Conservation (phyloP, 1,140 invertebrate species). For the Tetramorium simillimum region DNA sequence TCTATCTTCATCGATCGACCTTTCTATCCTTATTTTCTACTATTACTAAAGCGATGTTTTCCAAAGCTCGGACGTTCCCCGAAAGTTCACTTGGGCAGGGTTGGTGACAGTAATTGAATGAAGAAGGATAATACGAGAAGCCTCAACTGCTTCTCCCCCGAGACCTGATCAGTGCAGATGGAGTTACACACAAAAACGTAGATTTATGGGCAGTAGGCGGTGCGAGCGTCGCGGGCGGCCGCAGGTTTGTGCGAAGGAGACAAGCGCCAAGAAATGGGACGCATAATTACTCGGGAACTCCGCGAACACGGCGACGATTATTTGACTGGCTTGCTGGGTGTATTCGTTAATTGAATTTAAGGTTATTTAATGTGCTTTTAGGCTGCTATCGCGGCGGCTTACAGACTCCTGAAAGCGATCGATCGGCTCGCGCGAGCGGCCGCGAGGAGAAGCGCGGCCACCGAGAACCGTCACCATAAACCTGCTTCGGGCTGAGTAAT, state of each 20-base stretch:
- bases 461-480: slow-evolving; percentile 71
- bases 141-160: slow-evolving; percentile 66
- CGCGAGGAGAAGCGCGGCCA: slow-evolving; percentile 24
- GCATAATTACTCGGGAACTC: slow-evolving; percentile 82
- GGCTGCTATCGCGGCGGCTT: slow-evolving; percentile 68
- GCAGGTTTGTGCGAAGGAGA: not conserved
- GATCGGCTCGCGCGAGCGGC: slow-evolving; percentile 54
- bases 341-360: slow-evolving; percentile 84
- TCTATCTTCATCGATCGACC: not conserved
- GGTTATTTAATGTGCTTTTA: slow-evolving; percentile 83
- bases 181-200: slow-evolving; percentile 75
- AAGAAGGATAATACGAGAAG: slow-evolving; percentile 50
- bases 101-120: slow-evolving; percentile 76
- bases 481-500: slow-evolving; percentile 71
- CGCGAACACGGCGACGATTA: slow-evolving; percentile 71
- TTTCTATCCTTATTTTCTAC: not conserved
- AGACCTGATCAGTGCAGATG: slow-evolving; percentile 77
- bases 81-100: slow-evolving; percentile 44
- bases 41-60: not conserved
- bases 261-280: not conserved
- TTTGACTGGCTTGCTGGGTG: slow-evolving; percentile 78
- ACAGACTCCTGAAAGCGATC: slow-evolving; percentile 68
- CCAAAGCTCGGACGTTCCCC: not conserved
- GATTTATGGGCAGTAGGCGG: slow-evolving; percentile 81
- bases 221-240: slow-evolving; percentile 45